phyloP scores from a whole-genome alignment of 2,888 invertebrate species.

The Icerya purchasi region DNA sequence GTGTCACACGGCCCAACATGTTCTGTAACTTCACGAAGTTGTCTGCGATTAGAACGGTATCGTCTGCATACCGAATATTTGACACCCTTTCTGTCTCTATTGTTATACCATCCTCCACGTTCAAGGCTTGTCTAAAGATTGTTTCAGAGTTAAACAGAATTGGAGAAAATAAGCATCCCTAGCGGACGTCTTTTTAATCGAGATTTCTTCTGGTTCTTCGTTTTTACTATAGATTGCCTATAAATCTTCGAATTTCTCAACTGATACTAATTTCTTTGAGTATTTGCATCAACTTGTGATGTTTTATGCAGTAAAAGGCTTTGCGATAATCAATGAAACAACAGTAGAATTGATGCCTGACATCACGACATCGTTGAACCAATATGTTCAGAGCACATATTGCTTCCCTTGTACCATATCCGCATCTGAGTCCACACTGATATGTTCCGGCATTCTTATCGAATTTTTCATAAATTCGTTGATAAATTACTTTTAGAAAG shows the following conservation, averaged over 20 bases:
- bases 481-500: too few species aligned
- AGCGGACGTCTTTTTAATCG: neutral
- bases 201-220: neutral
- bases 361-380: neutral
- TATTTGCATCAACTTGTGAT: neutral
- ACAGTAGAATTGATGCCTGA: neutral
- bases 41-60: neutral
- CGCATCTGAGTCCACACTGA: too few species aligned
- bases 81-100: neutral
- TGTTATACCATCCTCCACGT: neutral
- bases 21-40: neutral
- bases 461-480: too few species aligned
- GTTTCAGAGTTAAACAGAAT: neutral
- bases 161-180: too few species aligned
- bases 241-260: neutral
- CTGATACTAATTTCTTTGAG: neutral
- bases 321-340: neutral
- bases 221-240: too few species aligned
- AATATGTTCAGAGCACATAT: too few species aligned
- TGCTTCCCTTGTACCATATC: too few species aligned
- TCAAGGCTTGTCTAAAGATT: neutral
- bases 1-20: neutral
- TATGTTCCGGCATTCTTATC: too few species aligned
- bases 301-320: neutral
- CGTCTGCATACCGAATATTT: neutral